Percentiles rank a stretch among this genome's conserved stretches.
Conservation (phyloP, 2,888 invertebrate species). For the Tridacna crocea region DNA sequence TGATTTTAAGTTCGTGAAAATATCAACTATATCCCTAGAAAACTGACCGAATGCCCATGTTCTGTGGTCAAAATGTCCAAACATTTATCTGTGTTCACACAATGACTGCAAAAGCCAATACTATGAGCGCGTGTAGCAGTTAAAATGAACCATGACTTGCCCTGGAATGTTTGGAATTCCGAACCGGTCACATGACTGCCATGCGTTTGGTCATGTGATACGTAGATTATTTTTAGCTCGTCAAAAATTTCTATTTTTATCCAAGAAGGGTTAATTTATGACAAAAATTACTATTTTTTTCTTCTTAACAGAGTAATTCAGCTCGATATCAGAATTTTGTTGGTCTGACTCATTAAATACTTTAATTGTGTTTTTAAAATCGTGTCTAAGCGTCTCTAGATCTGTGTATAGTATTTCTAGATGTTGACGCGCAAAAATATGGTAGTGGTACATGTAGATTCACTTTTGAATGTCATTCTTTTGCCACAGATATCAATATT, state of each 20-base stretch:
- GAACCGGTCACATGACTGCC: slow-evolving; percentile 62
- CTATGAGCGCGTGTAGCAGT: slow-evolving; percentile 50
- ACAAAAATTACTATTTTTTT: too few relatives aligned
- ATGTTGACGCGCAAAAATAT: too few relatives aligned
- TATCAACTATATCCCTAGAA: background rate
- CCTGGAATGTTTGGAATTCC: slow-evolving; percentile 67
- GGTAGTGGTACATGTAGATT: too few relatives aligned
- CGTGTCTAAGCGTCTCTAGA: too few relatives aligned
- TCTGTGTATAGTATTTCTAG: too few relatives aligned
- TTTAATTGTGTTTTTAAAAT: too few relatives aligned
- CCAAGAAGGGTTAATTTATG: background rate
- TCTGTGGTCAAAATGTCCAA: slow-evolving; percentile 1
- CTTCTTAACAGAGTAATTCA: too few relatives aligned
- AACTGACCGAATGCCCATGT: slow-evolving; percentile 34
- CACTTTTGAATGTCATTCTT: too few relatives aligned
- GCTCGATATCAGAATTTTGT: too few relatives aligned
- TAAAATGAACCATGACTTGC: slow-evolving; percentile 62
- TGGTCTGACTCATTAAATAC: too few relatives aligned
- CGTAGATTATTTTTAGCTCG: slow-evolving; percentile 18
- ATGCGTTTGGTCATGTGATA: slow-evolving; percentile 55
- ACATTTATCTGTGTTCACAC: slow-evolving; percentile 35
- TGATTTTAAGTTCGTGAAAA: background rate
- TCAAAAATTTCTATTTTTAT: slow-evolving; percentile 36
- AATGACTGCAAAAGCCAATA: slow-evolving; percentile 32
- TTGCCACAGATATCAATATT: too few relatives aligned